phyloP scores from a whole-genome alignment of 2,797 vertebrate genomes.

The Pelochelys cantorii region DNA sequence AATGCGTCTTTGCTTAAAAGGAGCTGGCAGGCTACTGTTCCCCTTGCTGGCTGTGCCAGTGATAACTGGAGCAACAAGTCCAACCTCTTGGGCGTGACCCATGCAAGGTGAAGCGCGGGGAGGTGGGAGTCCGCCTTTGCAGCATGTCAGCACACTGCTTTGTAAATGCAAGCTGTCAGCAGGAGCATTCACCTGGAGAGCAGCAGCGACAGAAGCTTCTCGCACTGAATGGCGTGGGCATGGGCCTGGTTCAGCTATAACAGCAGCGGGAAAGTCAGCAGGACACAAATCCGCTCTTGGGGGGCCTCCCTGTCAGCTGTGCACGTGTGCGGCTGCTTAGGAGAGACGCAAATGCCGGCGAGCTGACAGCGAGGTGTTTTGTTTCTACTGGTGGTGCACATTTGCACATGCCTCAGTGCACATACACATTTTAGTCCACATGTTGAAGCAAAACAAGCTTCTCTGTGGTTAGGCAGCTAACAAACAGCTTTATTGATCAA shows the following conservation, averaged over 20 bases:
- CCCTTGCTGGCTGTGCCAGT: background rate
- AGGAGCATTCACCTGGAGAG: background rate
- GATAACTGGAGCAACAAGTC: background rate
- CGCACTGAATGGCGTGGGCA: background rate
- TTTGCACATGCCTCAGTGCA: no score
- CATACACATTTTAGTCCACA: no score
- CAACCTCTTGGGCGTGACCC: background rate
- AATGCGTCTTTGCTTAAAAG: background rate
- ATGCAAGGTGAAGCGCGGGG: background rate
- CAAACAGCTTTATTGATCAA: no score
- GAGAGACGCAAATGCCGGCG: no score
- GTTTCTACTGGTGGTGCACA: no score
- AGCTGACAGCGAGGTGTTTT: no score
- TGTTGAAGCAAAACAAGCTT: no score
- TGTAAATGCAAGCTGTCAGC: background rate
- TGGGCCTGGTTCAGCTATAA: background rate
- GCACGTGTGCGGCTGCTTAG: no score
- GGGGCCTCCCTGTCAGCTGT: background rate
- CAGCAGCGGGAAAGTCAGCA: background rate
- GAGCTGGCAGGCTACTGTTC: background rate
- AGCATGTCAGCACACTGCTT: background rate
- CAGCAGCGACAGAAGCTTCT: background rate
- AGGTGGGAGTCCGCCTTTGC: background rate
- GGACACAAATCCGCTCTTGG: background rate
- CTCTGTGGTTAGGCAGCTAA: no score